These are phyloP conservation scores for Aldrovandia affinis DNA, from an alignment of 2,797 vertebrate species.

Conservation along the genomic window DNA sequence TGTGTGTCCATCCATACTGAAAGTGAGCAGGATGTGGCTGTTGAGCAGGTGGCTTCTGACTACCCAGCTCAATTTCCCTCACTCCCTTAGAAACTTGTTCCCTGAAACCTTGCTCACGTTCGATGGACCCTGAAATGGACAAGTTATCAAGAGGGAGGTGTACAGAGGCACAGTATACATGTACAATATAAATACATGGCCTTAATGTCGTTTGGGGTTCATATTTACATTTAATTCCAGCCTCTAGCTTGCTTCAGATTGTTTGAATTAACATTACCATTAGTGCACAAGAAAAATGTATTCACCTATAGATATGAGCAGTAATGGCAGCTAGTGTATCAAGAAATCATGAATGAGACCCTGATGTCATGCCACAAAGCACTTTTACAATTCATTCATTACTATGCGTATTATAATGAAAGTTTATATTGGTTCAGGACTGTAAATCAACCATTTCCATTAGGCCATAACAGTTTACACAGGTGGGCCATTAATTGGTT, in stretches of 20 bases:
- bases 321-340: slow-evolving; percentile 68
- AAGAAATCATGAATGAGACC: slow-evolving; percentile 65
- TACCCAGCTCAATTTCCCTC: too few relatives aligned
- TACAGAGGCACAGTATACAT: neutral
- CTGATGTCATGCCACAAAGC: slow-evolving; percentile 67
- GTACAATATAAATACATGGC: neutral
- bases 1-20: too few relatives aligned
- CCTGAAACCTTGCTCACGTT: too few relatives aligned
- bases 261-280: slow-evolving; percentile 71
- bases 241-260: slow-evolving; percentile 78
- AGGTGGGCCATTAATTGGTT: slow-evolving; percentile 62
- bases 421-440: slow-evolving; percentile 63
- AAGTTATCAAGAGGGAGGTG: too few relatives aligned
- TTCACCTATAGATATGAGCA: slow-evolving; percentile 52
- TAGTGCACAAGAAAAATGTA: slow-evolving; percentile 74
- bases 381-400: slow-evolving; percentile 28
- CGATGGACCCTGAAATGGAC: too few relatives aligned
- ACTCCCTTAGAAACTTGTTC: too few relatives aligned
- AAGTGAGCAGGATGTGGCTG: too few relatives aligned
- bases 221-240: slow-evolving; percentile 92
- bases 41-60: too few relatives aligned
- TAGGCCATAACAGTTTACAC: slow-evolving; percentile 47
- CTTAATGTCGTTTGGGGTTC: slow-evolving; percentile 88
- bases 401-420: slow-evolving; percentile 62
- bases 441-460: slow-evolving; percentile 59